Base-by-base conservation (phyloP, 1,140 invertebrate genomes). In the Proctacanthus coquilletti region DNA sequence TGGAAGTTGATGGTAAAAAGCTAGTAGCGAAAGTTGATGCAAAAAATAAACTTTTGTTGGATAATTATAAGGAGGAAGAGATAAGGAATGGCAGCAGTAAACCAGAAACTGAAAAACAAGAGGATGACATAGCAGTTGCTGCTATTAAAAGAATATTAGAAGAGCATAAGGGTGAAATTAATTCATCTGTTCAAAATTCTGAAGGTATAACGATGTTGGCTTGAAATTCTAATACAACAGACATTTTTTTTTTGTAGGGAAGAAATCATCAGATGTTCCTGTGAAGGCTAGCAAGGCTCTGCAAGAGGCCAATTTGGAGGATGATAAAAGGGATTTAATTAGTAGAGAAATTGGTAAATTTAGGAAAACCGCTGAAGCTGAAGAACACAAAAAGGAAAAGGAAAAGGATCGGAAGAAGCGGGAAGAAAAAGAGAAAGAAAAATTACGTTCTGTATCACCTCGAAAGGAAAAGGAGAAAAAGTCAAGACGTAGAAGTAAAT, bases 1-100 rank as follows among this genome's bases (percentile, higher is more conserved):
- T 89, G 61, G 77, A 85, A 63, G 80, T 98, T 43, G 87, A 84
- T 30, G 91, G 88, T 25, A 96, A 94, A 60, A 83, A 83, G 54
- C 65, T 98, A 41, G 80, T 97, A 19, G 92, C 93, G 1, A 92
- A 93, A 70, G 91, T 95, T n/a, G 94, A 97, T 68, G 86, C 89
- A 21, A 98, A 98, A 71, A 93, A 92, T 44, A 89, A 94, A 70
- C 77, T 83, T 35, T 74, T 91, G 33, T 68, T 97, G 44, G 89
- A 95, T 63, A 84, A 92, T 43, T 96, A 91, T 57, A 92, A 89
- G 72, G 49, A 64, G 9, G 60, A 65, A 36, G 69, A 75, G 47
- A 47, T 50, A 38, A 57, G 53, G 32, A 57, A 53, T 39, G 64
- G 49, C 21, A 30, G 53, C 25, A 61, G 60, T 34, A 48, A 63